phyloP scores from a whole-genome alignment of 1,140 invertebrate species.

The Neodiprion fabricii region DNA sequence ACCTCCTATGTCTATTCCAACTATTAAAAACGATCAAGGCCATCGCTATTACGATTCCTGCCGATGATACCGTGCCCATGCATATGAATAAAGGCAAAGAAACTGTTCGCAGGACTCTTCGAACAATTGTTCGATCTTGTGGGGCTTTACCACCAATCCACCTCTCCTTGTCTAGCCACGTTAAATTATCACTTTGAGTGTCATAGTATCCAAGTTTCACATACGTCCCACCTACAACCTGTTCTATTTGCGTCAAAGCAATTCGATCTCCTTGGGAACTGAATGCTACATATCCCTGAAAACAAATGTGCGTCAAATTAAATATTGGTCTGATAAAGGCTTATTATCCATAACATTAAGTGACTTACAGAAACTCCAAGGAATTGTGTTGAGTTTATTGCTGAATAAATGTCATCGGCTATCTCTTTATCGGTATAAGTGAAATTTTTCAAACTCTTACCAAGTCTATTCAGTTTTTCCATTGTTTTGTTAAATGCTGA shows the following conservation, averaged over 20 bases:
- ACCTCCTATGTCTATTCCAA: conserved; percentile 89
- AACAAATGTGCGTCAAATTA: conserved; percentile 28
- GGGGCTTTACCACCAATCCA: conserved; percentile 91
- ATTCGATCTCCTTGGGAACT: conserved; percentile 98
- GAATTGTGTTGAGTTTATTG: conserved; percentile 97
- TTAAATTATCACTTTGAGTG: conserved; percentile 92
- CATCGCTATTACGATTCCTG: conserved; percentile 85
- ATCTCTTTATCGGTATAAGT: conserved; percentile 97
- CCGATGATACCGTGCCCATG: conserved; percentile 86
- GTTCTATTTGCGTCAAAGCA: conserved; percentile 98
- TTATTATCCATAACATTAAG: conserved; percentile 11
- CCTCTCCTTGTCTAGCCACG: conserved; percentile 88
- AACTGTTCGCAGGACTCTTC: conserved; percentile 81
- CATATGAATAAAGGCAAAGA: conserved; percentile 88
- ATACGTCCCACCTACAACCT: conserved; percentile 95
- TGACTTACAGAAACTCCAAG: conserved; percentile 93
- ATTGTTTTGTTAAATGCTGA: conserved; percentile 96
- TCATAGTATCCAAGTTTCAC: conserved; percentile 96
- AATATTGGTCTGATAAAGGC: background rate
- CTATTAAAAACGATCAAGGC: conserved; percentile 90
- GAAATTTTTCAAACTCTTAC: conserved; percentile 91
- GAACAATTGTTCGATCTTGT: conserved; percentile 90
- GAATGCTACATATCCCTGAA: conserved; percentile 90
- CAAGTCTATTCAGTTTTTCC: conserved; percentile 79
- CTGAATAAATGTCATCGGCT: conserved; percentile 93